phyloP scores from a whole-genome alignment of 1,140 invertebrate species.

The Neodiprion pinetum region DNA sequence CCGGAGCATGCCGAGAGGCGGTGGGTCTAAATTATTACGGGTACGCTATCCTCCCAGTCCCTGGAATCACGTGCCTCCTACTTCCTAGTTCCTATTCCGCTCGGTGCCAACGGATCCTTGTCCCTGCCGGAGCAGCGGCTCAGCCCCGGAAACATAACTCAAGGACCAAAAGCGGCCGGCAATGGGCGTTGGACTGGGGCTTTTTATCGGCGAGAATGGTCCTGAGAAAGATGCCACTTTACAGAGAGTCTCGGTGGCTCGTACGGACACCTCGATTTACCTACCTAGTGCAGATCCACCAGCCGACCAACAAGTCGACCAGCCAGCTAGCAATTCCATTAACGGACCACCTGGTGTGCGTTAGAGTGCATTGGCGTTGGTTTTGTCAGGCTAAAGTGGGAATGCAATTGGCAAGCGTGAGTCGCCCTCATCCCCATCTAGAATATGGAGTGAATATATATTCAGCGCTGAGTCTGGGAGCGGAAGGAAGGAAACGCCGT shows the following conservation, averaged over 20 bases:
- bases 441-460: neutral
- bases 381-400: conserved; percentile 1
- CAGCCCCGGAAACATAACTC: no score
- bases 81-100: no score
- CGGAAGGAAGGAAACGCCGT: no score
- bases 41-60: neutral
- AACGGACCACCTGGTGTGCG: conserved; percentile 1
- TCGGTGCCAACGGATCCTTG: neutral
- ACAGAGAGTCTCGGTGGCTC: neutral
- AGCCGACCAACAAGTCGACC: neutral
- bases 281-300: neutral
- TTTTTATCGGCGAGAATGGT: neutral
- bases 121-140: no score
- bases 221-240: neutral
- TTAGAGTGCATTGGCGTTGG: conserved; percentile 7
- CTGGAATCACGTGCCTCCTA: neutral
- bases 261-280: neutral
- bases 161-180: no score
- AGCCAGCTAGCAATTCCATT: neutral
- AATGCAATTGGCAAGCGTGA: neutral
- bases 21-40: neutral
- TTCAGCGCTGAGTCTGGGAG: no score
- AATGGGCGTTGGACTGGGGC: no score
- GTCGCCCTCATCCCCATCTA: neutral
- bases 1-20: neutral